Conservation (phyloP, 2,888 invertebrate species). For the Ptychoptera albimana region DNA sequence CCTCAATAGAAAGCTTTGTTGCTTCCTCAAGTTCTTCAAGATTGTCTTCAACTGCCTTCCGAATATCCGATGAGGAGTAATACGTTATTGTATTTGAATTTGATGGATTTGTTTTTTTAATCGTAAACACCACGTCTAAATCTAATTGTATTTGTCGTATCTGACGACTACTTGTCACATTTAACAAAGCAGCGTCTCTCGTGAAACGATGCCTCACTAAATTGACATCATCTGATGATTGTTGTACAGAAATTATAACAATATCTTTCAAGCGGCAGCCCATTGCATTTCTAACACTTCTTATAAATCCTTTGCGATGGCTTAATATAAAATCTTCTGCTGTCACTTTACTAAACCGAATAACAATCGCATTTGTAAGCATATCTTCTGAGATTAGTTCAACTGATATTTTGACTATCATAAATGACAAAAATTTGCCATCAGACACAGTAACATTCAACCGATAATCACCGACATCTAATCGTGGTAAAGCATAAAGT, state of each 20-base stretch:
- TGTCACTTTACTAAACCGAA: slow-evolving; percentile 66
- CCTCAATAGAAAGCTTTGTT: slow-evolving; percentile 48
- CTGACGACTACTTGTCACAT: slow-evolving; percentile 14
- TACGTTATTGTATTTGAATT: slow-evolving; percentile 23
- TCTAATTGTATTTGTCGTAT: slow-evolving; percentile 40
- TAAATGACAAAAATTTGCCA: slow-evolving; percentile 70
- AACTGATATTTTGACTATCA: slow-evolving; percentile 62
- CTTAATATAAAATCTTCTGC: slow-evolving; percentile 74
- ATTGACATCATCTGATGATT: slow-evolving; percentile 33
- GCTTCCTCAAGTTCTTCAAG: slow-evolving; percentile 47
- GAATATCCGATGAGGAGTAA: slow-evolving; percentile 42
- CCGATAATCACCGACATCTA: slow-evolving; percentile 74
- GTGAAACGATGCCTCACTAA: background rate
- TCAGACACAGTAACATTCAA: slow-evolving; percentile 87
- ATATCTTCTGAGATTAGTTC: slow-evolving; percentile 68
- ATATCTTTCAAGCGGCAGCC: slow-evolving; percentile 65
- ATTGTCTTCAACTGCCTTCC: slow-evolving; percentile 44
- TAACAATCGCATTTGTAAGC: slow-evolving; percentile 69
- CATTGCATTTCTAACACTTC: slow-evolving; percentile 63
- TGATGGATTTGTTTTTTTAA: slow-evolving; percentile 38
- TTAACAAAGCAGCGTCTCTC: background rate
- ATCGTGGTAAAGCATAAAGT: slow-evolving; percentile 61
- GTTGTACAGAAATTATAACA: slow-evolving; percentile 73
- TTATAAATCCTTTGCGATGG: slow-evolving; percentile 69
- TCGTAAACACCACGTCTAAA: slow-evolving; percentile 78